Conservation (phyloP, 64 coral and sea anemone genomes). For the Pachyseris speciosa region DNA sequence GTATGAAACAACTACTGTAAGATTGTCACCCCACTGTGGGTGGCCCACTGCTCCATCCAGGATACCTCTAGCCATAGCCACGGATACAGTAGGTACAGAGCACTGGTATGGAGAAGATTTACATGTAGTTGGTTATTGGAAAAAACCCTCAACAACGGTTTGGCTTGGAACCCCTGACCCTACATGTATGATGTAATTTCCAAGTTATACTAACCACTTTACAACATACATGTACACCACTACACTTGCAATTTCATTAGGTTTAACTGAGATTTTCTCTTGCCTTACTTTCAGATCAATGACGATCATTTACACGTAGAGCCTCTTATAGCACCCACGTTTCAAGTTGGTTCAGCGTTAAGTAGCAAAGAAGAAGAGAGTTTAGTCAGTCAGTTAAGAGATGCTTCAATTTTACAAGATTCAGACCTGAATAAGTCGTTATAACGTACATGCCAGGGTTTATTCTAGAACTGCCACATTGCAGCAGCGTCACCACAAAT, state of each 20-base stretch:
- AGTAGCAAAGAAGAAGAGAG: conserved; percentile 84
- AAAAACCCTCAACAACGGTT: too few species aligned
- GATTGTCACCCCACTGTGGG: too few species aligned
- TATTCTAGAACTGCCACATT: background rate
- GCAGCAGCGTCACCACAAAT: background rate
- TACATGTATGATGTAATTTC: too few species aligned
- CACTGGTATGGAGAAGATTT: too few species aligned
- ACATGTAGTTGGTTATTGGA: too few species aligned
- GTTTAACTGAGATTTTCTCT: background rate
- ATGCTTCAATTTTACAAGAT: conserved; percentile 51
- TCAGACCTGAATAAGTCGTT: conserved; percentile 22
- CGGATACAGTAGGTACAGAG: too few species aligned
- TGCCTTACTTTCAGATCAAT: conserved; percentile 47
- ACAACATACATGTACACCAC: background rate
- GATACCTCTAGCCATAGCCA: too few species aligned
- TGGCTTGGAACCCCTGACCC: too few species aligned
- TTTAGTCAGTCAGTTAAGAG: conserved; percentile 69
- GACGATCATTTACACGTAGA: background rate
- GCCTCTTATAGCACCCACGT: conserved; percentile 18
- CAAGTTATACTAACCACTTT: too few species aligned
- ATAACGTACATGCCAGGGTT: background rate
- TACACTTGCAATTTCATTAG: background rate
- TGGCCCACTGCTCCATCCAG: too few species aligned
- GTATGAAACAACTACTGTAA: too few species aligned
- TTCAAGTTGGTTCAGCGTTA: conserved; percentile 26